phyloP scores from a whole-genome alignment of 2,797 vertebrate species.

The Aplochiton taeniatus region DNA sequence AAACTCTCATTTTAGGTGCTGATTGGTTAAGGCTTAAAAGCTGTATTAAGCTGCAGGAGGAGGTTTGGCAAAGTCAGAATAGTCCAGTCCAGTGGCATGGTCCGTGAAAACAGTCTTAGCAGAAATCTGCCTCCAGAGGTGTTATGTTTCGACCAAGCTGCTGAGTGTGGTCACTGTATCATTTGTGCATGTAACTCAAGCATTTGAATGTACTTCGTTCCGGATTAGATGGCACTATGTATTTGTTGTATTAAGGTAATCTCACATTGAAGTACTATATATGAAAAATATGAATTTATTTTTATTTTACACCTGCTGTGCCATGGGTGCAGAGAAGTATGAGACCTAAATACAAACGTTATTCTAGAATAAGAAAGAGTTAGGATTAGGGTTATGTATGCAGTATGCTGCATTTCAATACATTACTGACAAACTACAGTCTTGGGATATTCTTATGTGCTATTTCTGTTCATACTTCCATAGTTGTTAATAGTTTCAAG shows the following conservation, averaged over 20 bases:
- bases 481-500: too few species aligned
- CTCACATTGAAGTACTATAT: slow-evolving; percentile 5
- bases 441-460: too few species aligned
- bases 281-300: slow-evolving; percentile 24
- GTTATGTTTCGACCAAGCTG: slow-evolving; percentile 25
- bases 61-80: slow-evolving; percentile 8
- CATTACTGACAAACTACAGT: too few species aligned
- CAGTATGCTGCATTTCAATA: too few species aligned
- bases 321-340: neutral
- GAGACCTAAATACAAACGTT: slow-evolving; percentile 7
- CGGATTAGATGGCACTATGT: slow-evolving; percentile 19
- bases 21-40: slow-evolving; percentile 45
- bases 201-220: slow-evolving; percentile 62
- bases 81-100: neutral
- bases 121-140: slow-evolving; percentile 14
- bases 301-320: slow-evolving; percentile 10
- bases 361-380: neutral
- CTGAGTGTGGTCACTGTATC: slow-evolving; percentile 23
- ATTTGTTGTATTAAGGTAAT: slow-evolving; percentile 13
- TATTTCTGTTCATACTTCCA: too few species aligned
- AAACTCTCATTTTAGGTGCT: slow-evolving; percentile 71
- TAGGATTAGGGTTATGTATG: too few species aligned
- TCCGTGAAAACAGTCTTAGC: slow-evolving; percentile 9
- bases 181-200: slow-evolving; percentile 35
- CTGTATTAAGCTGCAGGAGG: slow-evolving; percentile 24